Conservation (phyloP, 1,140 invertebrate species). For the Drosophila auraria region DNA sequence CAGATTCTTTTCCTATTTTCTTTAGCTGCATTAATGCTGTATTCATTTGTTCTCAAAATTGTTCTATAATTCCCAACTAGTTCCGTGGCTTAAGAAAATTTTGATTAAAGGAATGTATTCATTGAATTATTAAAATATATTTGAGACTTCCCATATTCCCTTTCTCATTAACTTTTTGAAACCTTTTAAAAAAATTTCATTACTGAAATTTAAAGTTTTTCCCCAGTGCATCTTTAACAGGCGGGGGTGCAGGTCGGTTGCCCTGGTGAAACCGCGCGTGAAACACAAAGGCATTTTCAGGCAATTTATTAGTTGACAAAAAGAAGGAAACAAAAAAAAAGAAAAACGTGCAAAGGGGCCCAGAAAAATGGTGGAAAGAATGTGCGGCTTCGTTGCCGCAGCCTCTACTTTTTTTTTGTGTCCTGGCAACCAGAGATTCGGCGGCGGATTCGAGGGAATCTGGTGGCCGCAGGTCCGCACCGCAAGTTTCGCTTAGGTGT, state of each 20-base stretch:
- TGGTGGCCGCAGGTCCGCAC: slow-evolving; percentile 12
- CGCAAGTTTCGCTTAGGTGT: slow-evolving; percentile 58
- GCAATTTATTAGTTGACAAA: slow-evolving; percentile 77
- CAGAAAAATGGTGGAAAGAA: slow-evolving; percentile 46
- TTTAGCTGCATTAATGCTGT: too few species aligned
- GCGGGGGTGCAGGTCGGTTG: slow-evolving; percentile 47
- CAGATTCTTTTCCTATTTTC: too few species aligned
- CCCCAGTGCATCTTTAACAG: too few species aligned
- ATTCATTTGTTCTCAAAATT: too few species aligned
- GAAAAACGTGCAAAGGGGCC: slow-evolving; percentile 20
- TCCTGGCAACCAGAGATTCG: slow-evolving; percentile 45
- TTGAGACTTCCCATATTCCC: too few species aligned
- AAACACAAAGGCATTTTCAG: slow-evolving; percentile 79
- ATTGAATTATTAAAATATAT: too few species aligned
- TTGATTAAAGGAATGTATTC: too few species aligned
- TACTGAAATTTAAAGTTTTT: too few species aligned
- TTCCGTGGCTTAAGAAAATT: too few species aligned
- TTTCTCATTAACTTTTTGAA: too few species aligned
- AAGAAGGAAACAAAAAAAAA: slow-evolving; percentile 35
- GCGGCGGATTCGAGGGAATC: slow-evolving; percentile 8
- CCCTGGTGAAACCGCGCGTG: slow-evolving; percentile 78
- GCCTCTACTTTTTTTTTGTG: slow-evolving; percentile 21
- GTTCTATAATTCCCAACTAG: too few species aligned
- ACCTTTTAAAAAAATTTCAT: too few species aligned
- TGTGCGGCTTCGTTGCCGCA: slow-evolving; percentile 53